Percentiles rank a stretch among this genome's conserved stretches.
These are phyloP conservation scores for Acrossocheilus wenchowensis DNA, from an alignment of 2,797 vertebrate species.

Conservation along the genomic window DNA sequence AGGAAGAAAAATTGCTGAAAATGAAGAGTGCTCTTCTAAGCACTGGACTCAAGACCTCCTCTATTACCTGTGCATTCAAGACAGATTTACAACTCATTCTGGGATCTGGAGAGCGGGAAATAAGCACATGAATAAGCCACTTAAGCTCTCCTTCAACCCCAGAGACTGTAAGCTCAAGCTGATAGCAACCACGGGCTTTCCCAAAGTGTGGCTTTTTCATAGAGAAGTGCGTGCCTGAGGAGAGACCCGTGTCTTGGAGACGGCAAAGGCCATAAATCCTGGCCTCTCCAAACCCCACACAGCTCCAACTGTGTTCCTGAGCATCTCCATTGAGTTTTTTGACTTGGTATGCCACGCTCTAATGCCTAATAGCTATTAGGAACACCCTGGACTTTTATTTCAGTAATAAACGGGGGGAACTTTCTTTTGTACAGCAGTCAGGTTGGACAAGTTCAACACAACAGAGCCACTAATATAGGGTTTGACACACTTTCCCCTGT, in stretches of 20 bases:
- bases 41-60: constrained; percentile 47
- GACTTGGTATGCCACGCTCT: constrained; percentile 48
- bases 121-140: constrained; percentile 34
- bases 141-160: constrained; percentile 41
- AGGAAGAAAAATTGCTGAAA: constrained; percentile 64
- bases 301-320: constrained; percentile 39
- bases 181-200: constrained; percentile 66
- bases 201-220: constrained; percentile 71
- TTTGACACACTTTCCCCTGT: constrained; percentile 22
- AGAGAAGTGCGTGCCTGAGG: constrained; percentile 67
- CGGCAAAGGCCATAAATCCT: constrained; percentile 76
- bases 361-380: constrained; percentile 58
- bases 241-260: constrained; percentile 70
- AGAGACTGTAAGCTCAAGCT: constrained; percentile 60
- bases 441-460: constrained; percentile 20
- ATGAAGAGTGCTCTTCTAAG: constrained; percentile 49
- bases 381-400: constrained; percentile 50
- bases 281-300: constrained; percentile 59
- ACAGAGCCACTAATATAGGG: constrained; percentile 38
- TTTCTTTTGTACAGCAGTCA: constrained; percentile 38
- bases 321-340: constrained; percentile 44
- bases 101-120: constrained; percentile 14
- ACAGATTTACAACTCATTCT: constrained; percentile 44
- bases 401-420: constrained; percentile 8
- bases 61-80: constrained; percentile 32